Evolutionary conservation across 2,797 vertebrate genomes (phyloP).

Genomic region (Dromococcyx pavoninus): DNA sequence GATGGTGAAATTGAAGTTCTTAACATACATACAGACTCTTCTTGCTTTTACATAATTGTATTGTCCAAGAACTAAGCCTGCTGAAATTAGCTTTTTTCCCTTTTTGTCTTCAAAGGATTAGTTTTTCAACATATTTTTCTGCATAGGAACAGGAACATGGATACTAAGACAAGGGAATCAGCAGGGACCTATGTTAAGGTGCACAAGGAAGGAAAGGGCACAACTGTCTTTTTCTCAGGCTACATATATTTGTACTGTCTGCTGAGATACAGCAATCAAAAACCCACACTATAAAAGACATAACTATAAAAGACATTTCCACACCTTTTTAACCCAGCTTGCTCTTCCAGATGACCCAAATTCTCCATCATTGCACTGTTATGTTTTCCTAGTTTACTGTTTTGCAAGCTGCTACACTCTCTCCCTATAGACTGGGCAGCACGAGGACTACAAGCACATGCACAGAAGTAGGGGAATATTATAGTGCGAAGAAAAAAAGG

Average conservation of each 20-base stretch:
- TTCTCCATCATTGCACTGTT: neutral
- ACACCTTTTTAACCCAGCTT: neutral
- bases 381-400: neutral
- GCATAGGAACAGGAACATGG: neutral
- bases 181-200: neutral
- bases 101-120: neutral
- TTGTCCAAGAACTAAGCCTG: neutral
- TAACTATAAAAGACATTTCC: neutral
- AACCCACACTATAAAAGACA: neutral
- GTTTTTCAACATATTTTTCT: neutral
- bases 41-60: neutral
- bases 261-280: neutral
- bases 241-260: neutral
- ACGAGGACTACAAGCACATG: neutral
- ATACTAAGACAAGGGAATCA: neutral
- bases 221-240: neutral
- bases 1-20: neutral
- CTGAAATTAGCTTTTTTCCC: fast-evolving
- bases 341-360: neutral
- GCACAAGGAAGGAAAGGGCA: neutral
- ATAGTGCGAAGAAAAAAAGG: fast-evolving
- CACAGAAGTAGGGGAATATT: neutral
- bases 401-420: neutral
- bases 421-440: neutral
- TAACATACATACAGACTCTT: neutral